Base-by-base conservation (phyloP, 2,797 vertebrate species). In the Salarias fasciatus region DNA sequence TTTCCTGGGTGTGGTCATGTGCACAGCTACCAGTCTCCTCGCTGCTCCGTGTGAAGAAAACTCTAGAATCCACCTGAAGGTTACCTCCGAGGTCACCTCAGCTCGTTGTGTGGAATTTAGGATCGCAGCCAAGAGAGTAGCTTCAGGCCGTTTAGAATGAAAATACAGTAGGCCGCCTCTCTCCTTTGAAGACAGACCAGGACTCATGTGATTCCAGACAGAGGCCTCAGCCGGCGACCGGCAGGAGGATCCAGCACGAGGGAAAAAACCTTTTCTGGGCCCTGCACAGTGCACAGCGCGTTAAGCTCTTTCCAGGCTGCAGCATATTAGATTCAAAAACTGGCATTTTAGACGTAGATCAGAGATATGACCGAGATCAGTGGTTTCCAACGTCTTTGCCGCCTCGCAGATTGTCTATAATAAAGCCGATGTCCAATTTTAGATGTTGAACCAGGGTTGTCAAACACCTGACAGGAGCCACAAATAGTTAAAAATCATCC, bases 81-180 rank as follows among this genome's bases (percentile, higher is more conserved):
- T 49, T 42, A 5, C 13, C 35, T 18, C 24, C 8, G 18, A 49
- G 53, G 53, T 60, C 65, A 71, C 50, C 44, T 81, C 48, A 72
- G 46, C 41, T 40, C n/a, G 3, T 1, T 24, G 47, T 65, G 57
- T 70, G 69, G 71, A 74, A 61, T 73, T 52, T 36, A 14, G 61
- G 31, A 49, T 30, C 29, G 48, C 14, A 40, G 70, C 69, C 52
- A 75, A 69, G 35, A 49, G 14, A 31, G 11, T 12, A 63, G 29
- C 48, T 30, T 4, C 24, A 50, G 37, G 14, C 28, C 4, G 8
- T 9, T 13, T 44, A 44, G 63, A 14, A 49, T 66, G 47, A 62
- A 65, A 68, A 61, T 15, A 59, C 44, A 68, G 49, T n/a, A 44
- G 51, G 9, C 33, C 15, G 0, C 12, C 3, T 24, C 12, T 2